phyloP scores from a whole-genome alignment of 2,797 vertebrate species.

The Micropoecilia bifurca region DNA sequence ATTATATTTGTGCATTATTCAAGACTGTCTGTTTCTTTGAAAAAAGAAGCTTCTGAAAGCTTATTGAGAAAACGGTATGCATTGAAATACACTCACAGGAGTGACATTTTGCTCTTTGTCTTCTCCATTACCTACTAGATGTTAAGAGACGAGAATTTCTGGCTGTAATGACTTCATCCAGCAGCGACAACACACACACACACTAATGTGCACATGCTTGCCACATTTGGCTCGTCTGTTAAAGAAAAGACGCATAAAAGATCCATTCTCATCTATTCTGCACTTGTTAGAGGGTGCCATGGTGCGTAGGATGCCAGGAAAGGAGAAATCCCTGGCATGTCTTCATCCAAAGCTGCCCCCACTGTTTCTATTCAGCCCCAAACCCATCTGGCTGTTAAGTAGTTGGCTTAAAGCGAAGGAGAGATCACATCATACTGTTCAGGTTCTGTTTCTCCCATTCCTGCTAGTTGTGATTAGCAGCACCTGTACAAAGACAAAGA shows the following conservation, averaged over 20 bases:
- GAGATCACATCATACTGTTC: constrained; percentile 61
- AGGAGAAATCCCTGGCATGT: constrained; percentile 68
- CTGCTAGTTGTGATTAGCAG: constrained; percentile 33
- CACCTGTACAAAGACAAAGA: constrained; percentile 27
- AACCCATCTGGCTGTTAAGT: constrained; percentile 78
- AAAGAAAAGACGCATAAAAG: constrained; percentile 70
- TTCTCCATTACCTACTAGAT: constrained; percentile 51
- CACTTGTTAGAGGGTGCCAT: constrained; percentile 70
- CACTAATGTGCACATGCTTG: constrained; percentile 28
- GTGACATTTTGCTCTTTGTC: constrained; percentile 38
- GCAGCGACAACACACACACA: background rate
- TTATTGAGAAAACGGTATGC: constrained; percentile 20
- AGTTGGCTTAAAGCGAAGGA: constrained; percentile 66
- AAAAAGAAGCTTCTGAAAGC: constrained; percentile 42
- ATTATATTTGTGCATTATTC: constrained; percentile 33
- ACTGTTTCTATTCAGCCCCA: constrained; percentile 75
- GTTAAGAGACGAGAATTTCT: constrained; percentile 10
- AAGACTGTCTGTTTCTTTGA: constrained; percentile 40
- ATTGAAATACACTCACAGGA: constrained; percentile 21
- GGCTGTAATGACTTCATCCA: constrained; percentile 17
- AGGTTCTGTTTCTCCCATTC: background rate
- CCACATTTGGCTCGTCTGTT: constrained; percentile 69
- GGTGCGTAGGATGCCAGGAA: constrained; percentile 76
- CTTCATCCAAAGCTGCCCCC: constrained; percentile 71
- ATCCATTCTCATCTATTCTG: constrained; percentile 75